These are phyloP conservation scores for Enteromius afrohamiltoni DNA, from an alignment of 2,797 vertebrate genomes.

Conservation along the genomic window DNA sequence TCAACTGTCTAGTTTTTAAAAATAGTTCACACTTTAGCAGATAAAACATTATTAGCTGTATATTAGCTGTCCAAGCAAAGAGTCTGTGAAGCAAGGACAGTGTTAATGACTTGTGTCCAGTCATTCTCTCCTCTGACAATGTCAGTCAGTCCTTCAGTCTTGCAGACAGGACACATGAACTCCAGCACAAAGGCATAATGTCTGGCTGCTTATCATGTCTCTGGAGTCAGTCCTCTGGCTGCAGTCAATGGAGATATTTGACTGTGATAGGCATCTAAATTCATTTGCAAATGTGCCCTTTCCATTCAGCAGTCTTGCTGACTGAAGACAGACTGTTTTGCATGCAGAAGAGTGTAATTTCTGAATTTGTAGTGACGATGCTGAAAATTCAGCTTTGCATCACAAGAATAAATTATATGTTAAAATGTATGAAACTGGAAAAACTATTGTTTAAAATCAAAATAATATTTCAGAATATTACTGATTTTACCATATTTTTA, in stretches of 20 bases:
- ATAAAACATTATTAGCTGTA: not conserved
- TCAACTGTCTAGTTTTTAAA: not conserved
- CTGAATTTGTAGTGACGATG: not conserved
- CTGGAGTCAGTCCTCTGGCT: constrained; percentile 31
- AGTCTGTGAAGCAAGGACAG: not conserved
- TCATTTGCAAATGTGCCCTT: constrained; percentile 56
- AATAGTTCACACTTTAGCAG: not conserved
- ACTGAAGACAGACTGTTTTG: constrained; percentile 26
- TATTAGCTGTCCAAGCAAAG: too few species aligned
- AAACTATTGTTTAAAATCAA: not conserved
- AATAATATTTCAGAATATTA: not conserved
- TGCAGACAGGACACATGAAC: constrained; percentile 44
- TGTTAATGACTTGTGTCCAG: not conserved
- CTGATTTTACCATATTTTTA: not conserved
- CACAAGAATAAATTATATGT: not conserved
- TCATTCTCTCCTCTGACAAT: constrained; percentile 9
- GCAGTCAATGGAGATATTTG: constrained; percentile 53
- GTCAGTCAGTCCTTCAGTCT: constrained; percentile 33
- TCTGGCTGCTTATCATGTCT: constrained; percentile 55
- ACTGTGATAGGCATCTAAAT: constrained; percentile 50
- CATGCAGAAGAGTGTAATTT: not conserved
- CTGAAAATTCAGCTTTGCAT: not conserved
- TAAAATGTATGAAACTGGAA: not conserved
- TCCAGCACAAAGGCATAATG: constrained; percentile 59
- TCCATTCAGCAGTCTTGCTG: constrained; percentile 39